Evolutionary conservation across 2,888 invertebrate genomes (phyloP), one percentile per base, ranked within the genome.

Genomic region (Mythimna ferrago): DNA sequence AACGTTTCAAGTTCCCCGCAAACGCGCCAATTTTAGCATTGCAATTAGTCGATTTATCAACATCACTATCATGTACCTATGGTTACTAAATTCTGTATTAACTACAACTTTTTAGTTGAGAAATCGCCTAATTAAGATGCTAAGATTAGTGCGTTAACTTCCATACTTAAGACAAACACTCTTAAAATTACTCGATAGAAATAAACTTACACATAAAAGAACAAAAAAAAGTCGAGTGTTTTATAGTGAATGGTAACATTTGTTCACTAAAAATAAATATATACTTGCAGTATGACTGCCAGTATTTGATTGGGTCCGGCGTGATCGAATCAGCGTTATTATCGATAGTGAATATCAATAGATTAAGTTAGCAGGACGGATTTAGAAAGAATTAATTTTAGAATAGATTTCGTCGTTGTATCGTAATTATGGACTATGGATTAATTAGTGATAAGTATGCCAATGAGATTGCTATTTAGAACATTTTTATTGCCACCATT

Each of bases 181-280:
- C 90, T 88, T 92, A 92, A 89, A 90, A 89, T 89, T 91, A 92
- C 80, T 86, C 56, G 83, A 87, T 92, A 90, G 88, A 92, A 92
- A 92, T 89, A 86, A 93, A 93, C 93, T 94, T 94, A 94, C 88
- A 90, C 83, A 88, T 92, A 93, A 90, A 90, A 89, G 91, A 93
- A 93, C 92, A 92, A 92, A 89, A 73, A 26, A 75, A 87, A 89
- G 90, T 92, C 89, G 91, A 92, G 92, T 93, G 94, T 90, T 92
- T 93, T 91, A 89, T 93, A 94, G 94, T 94, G 95, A 94, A 94
- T 95, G 95, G 95, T 96, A 95, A 96, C 95, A 95, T 93, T 94
- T 93, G 94, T 95, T 95, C 94, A 94, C 95, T 95, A 95, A 94
- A 91, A 91, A 90, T 92, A 92, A 91, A 89, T 68, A 26, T 85